Conservation (phyloP, 2,888 invertebrate species). For the Scaptomyza caliginosa region DNA sequence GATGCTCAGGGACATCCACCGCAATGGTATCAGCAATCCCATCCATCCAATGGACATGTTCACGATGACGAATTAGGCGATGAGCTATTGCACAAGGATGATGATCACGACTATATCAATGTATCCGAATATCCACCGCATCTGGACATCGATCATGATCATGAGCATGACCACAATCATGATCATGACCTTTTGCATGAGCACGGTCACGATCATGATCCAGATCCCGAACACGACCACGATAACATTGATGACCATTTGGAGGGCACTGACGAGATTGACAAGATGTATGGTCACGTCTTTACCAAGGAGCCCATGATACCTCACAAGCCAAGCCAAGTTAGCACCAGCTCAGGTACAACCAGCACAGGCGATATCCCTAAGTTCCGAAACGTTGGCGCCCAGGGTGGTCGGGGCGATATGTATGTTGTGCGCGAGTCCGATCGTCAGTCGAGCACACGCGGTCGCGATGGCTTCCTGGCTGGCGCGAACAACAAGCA, state of each 20-base stretch:
- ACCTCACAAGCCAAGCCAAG: slow-evolving; percentile 44
- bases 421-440: slow-evolving; percentile 81
- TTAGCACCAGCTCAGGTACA: slow-evolving; percentile 28
- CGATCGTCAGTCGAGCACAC: slow-evolving; percentile 74
- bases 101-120: slow-evolving; percentile 64
- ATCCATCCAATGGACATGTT: slow-evolving; percentile 29
- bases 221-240: slow-evolving; percentile 13
- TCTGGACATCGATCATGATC: slow-evolving; percentile 36
- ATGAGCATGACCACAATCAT: slow-evolving; percentile 25
- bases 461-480: slow-evolving; percentile 78
- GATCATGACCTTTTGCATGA: slow-evolving; percentile 16
- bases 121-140: slow-evolving; percentile 79
- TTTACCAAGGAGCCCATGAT: slow-evolving; percentile 77
- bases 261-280: slow-evolving; percentile 41
- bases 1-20: slow-evolving; percentile 48
- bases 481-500: slow-evolving; percentile 75
- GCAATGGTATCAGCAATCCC: slow-evolving; percentile 51
- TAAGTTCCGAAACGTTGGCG: slow-evolving; percentile 77
- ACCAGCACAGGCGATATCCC: slow-evolving; percentile 58
- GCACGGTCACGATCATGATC: slow-evolving; percentile 10
- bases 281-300: slow-evolving; percentile 69
- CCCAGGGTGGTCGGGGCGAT: slow-evolving; percentile 78
- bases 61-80: slow-evolving; percentile 54
- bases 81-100: slow-evolving; percentile 57
- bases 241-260: slow-evolving; percentile 38